Evolutionary conservation across 1,140 invertebrate species (phyloP).

Genomic region (Ceratina japonica): DNA sequence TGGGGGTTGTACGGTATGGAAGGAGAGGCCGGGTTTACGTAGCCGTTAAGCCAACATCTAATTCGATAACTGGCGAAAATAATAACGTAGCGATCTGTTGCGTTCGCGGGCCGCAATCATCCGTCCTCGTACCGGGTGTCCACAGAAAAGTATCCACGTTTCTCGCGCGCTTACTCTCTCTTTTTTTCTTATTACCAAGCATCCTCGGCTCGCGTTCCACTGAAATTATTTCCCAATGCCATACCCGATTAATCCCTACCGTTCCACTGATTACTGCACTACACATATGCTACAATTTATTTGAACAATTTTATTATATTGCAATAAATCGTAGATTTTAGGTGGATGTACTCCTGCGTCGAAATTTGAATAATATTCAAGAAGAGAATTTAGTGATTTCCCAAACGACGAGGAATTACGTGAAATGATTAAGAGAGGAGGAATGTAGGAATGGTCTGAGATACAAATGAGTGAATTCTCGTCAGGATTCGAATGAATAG

Average conservation of each 20-base stretch:
- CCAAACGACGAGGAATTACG: too few species aligned
- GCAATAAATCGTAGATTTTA: too few species aligned
- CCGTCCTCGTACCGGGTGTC: constrained; percentile 64
- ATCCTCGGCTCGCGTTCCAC: neutral
- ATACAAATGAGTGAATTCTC: too few species aligned
- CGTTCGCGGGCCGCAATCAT: constrained; percentile 61
- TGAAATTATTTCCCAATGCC: constrained; percentile 3
- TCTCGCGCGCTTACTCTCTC: constrained; percentile 11
- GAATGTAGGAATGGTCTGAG: too few species aligned
- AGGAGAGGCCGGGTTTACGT: constrained; percentile 50
- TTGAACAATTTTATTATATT: too few species aligned
- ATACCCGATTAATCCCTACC: neutral
- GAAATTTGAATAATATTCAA: too few species aligned
- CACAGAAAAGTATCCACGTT: constrained; percentile 51
- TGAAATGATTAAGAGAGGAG: too few species aligned
- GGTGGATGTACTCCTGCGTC: too few species aligned
- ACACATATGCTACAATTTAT: too few species aligned
- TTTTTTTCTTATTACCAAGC: neutral
- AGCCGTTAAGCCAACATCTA: constrained; percentile 73
- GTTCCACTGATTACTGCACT: too few species aligned
- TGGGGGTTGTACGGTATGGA: constrained; percentile 17
- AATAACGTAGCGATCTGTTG: constrained; percentile 70
- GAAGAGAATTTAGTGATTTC: too few species aligned
- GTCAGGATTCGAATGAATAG: too few species aligned
- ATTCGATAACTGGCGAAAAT: constrained; percentile 75